A percentile compares a stretch with the other conserved stretches of the same genome.
These are phyloP conservation scores for Galleria mellonella DNA, from an alignment of 1,140 invertebrate genomes.

Conservation along the genomic window DNA sequence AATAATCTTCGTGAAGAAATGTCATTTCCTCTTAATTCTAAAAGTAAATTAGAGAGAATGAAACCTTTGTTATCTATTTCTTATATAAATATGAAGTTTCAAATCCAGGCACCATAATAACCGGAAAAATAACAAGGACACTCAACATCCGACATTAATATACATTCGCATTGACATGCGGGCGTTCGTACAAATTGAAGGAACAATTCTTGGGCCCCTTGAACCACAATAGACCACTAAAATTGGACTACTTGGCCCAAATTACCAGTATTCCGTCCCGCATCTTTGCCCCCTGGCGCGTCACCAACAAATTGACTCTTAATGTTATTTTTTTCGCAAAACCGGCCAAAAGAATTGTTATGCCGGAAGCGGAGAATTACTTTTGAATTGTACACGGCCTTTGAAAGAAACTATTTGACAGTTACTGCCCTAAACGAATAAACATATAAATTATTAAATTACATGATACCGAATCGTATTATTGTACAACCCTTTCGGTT, in stretches of 20 bases:
- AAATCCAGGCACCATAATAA: too few relatives aligned
- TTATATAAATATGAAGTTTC: too few relatives aligned
- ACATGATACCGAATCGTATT: slow-evolving; percentile 26
- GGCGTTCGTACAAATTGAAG: slow-evolving; percentile 39
- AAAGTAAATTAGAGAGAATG: too few relatives aligned
- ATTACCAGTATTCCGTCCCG: slow-evolving; percentile 61
- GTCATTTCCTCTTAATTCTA: too few relatives aligned
- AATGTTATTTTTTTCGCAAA: slow-evolving; percentile 19
- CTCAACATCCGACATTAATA: slow-evolving; percentile 38
- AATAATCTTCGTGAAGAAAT: too few relatives aligned
- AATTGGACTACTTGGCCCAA: slow-evolving; percentile 61
- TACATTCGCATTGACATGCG: slow-evolving; percentile 52
- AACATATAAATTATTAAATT: slow-evolving; percentile 19
- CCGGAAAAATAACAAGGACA: slow-evolving; percentile 2
- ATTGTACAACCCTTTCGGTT: slow-evolving; percentile 13
- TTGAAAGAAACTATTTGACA: not conserved
- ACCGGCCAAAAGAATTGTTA: slow-evolving; percentile 2
- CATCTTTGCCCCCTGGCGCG: slow-evolving; percentile 44
- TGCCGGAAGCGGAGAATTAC: slow-evolving; percentile 6
- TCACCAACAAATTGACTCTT: slow-evolving; percentile 15
- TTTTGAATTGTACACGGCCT: not conserved
- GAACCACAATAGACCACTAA: slow-evolving; percentile 42
- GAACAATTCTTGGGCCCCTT: slow-evolving; percentile 50
- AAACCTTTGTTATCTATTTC: too few relatives aligned
- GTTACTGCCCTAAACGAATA: too few relatives aligned